Conservation (phyloP, 2,113 vertebrate species). For the Oreochromis niloticus region DNA sequence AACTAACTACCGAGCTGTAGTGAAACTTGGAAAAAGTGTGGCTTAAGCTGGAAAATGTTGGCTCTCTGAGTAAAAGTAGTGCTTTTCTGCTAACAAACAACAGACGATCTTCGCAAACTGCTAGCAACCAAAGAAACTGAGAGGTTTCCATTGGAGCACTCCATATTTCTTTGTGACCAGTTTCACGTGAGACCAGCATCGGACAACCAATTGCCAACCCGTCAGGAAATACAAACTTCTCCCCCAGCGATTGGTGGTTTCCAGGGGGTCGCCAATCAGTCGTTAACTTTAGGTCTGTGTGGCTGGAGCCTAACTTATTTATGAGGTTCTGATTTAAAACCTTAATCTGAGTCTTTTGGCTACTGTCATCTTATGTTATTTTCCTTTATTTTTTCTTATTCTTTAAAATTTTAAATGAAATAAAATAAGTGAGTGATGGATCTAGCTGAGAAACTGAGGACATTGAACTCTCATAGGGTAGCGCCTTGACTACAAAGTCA, state of each 20-base stretch:
- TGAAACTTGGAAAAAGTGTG: neutral
- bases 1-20: neutral
- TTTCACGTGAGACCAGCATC: neutral
- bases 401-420: neutral
- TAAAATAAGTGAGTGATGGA: neutral
- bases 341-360: neutral
- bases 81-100: neutral
- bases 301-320: neutral
- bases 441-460: neutral
- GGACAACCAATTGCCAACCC: rapidly evolving
- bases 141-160: neutral
- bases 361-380: neutral
- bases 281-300: neutral
- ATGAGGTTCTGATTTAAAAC: neutral
- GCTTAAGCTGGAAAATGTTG: neutral
- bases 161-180: neutral
- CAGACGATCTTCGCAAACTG: neutral
- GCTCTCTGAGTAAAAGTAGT: neutral
- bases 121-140: neutral
- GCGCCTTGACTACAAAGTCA: neutral
- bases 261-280: neutral
- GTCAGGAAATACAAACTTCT: neutral
- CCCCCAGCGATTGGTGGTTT: neutral
- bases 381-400: neutral
- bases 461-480: neutral